These are phyloP conservation scores for Lacerta agilis DNA, from an alignment of 2,797 vertebrate genomes.

Conservation along the genomic window DNA sequence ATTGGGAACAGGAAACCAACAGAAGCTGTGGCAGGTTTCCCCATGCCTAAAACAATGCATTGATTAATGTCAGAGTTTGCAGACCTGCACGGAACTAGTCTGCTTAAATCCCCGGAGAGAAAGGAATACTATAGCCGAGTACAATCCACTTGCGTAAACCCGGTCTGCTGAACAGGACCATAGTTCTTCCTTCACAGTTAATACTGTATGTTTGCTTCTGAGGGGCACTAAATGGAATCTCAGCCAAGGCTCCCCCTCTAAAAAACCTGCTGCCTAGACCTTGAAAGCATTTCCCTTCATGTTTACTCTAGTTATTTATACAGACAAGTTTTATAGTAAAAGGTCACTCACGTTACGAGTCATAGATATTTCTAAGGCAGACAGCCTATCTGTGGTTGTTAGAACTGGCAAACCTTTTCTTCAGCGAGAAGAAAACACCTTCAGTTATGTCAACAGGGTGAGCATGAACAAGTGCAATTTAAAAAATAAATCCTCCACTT, in stretches of 20 bases:
- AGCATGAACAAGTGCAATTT: not conserved
- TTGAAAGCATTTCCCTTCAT: slow-evolving; percentile 26
- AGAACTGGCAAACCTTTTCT: not conserved
- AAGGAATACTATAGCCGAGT: not conserved
- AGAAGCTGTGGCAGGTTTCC: no score
- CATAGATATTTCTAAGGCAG: slow-evolving; percentile 34
- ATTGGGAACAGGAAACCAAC: no score
- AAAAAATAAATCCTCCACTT: not conserved
- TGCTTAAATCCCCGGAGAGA: not conserved
- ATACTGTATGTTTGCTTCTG: slow-evolving; percentile 6
- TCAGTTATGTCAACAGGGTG: not conserved
- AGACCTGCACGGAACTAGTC: not conserved
- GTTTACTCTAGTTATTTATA: slow-evolving; percentile 32
- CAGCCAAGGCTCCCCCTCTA: not conserved
- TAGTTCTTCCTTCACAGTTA: not conserved
- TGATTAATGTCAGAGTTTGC: not conserved
- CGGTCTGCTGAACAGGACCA: not conserved
- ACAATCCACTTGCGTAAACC: not conserved
- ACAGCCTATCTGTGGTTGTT: slow-evolving; percentile 30
- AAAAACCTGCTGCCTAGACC: not conserved
- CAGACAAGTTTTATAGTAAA: slow-evolving; percentile 36
- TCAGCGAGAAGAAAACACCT: slow-evolving; percentile 29
- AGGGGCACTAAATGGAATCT: not conserved
- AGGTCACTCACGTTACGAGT: slow-evolving; percentile 9
- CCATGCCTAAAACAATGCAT: not conserved